Percentiles rank a stretch among this genome's conserved stretches.
Evolutionary conservation across 2,888 invertebrate species (phyloP).

Genomic region (Scaptomyza polygonia): DNA sequence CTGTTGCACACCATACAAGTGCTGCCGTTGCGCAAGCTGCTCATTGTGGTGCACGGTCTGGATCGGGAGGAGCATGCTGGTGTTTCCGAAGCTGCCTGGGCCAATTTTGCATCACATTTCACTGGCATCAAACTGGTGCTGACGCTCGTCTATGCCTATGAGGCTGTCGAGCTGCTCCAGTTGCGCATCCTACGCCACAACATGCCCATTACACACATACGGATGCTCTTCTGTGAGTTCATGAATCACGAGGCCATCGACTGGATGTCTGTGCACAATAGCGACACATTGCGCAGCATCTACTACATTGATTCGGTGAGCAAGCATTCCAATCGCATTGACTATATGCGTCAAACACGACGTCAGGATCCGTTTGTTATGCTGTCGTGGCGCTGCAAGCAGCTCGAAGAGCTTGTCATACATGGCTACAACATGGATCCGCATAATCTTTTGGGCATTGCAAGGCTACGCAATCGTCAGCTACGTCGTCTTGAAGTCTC

Average conservation of each 20-base stretch:
- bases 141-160: slow-evolving; percentile 87
- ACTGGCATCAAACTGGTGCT: slow-evolving; percentile 81
- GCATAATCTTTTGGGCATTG: slow-evolving; percentile 83
- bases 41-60: slow-evolving; percentile 89
- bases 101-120: slow-evolving; percentile 85
- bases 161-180: slow-evolving; percentile 87
- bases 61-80: slow-evolving; percentile 87
- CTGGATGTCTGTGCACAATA: slow-evolving; percentile 82
- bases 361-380: slow-evolving; percentile 86
- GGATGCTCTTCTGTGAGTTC: slow-evolving; percentile 90
- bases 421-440: slow-evolving; percentile 85
- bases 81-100: slow-evolving; percentile 88
- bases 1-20: slow-evolving; percentile 81
- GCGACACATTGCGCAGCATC: slow-evolving; percentile 82
- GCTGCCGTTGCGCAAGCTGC: slow-evolving; percentile 86
- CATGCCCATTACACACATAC: slow-evolving; percentile 90
- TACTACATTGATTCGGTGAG: slow-evolving; percentile 83
- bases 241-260: slow-evolving; percentile 83
- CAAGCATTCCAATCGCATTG: slow-evolving; percentile 74
- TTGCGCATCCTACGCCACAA: slow-evolving; percentile 87
- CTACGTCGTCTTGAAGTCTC: slow-evolving; percentile 83
- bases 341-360: slow-evolving; percentile 29
- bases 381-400: slow-evolving; percentile 87
- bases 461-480: slow-evolving; percentile 81
- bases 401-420: slow-evolving; percentile 85